These are phyloP conservation scores for Catocala sponsa DNA, from an alignment of 2,888 invertebrate species.

Conservation along the genomic window DNA sequence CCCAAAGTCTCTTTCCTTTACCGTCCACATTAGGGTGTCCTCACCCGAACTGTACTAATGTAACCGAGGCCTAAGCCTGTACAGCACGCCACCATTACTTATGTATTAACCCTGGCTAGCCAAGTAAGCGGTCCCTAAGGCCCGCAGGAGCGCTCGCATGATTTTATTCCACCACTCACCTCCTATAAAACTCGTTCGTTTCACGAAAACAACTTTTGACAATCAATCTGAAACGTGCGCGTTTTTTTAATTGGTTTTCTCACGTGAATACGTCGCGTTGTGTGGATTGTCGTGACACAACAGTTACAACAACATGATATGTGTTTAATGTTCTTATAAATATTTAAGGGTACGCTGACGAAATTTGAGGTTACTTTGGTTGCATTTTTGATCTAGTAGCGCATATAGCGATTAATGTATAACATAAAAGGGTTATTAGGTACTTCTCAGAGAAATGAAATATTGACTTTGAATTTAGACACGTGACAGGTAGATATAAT, in stretches of 20 bases:
- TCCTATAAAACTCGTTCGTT: slow-evolving; percentile 44
- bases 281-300: slow-evolving; percentile 26
- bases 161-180: slow-evolving; percentile 72
- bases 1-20: slow-evolving; percentile 11
- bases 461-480: too few species aligned
- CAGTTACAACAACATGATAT: neutral
- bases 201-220: slow-evolving; percentile 60
- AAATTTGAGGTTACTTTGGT: neutral
- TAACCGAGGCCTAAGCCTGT: slow-evolving; percentile 43
- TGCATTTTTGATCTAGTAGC: too few species aligned
- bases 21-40: slow-evolving; percentile 11
- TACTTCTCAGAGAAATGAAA: too few species aligned
- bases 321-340: slow-evolving; percentile 1
- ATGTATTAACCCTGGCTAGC: slow-evolving; percentile 87
- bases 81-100: slow-evolving; percentile 87
- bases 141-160: slow-evolving; percentile 65
- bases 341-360: neutral
- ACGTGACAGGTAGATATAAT: too few species aligned
- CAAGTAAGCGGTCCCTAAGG: slow-evolving; percentile 84
- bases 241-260: slow-evolving; percentile 43
- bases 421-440: too few species aligned
- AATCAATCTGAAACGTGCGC: slow-evolving; percentile 63
- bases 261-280: slow-evolving; percentile 20
- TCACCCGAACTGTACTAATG: slow-evolving; percentile 40
- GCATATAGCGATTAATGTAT: too few species aligned